Base-by-base conservation (phyloP, 2,113 vertebrate species). In the Nycticorax nycticorax region DNA sequence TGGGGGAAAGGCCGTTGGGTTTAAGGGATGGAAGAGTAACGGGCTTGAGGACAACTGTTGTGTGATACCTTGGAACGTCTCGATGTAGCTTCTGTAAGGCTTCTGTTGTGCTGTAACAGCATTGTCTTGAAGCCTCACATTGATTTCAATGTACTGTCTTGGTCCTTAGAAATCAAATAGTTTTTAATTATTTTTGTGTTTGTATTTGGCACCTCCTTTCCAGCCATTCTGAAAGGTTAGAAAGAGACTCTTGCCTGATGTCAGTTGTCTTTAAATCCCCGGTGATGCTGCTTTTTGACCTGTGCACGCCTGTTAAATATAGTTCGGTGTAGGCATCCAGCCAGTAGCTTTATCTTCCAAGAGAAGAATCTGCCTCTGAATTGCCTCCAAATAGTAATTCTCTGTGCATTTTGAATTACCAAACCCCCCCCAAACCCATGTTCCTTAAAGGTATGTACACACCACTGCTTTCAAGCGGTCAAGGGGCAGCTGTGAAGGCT, bases 301-400 rank as follows among this genome's bases (percentile, higher is more conserved):
- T 37, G 30, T 67, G 68, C 27, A 28, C 0, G 0, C 2, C 1
- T 21, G 22, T 66, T 39, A 64, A 52, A 7, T 35, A 5, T 17
- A 47, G 41, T 14, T 57, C 32, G 12, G 20, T 28, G 8, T 11
- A 45, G 37, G 50, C n/a, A 41, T 35, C n/a, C 39, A 69, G 59
- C 39, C 41, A 55, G 39, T 8, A 50, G 26, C 32, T 67, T 24
- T 53, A 13, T 55, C 16, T 64, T 62, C 45, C 30, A 30, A 15
- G 26, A 74, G 72, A 48, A 56, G 32, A 69, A 45, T 27, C 88
- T 43, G 10, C 12, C 30, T 66, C 50, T 20, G 5, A 39, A 33
- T 14, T 52, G n/a, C 59, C 43, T 69, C 39, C 33, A 57, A 22
- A 69, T 43, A 67, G 24, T 43, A 23, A 76, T 47, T 84, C 50